Percentiles rank a stretch among this genome's conserved stretches.
These are phyloP conservation scores for Dolichallabes microphthalmus DNA, from an alignment of 2,113 vertebrate species.

Conservation along the genomic window DNA sequence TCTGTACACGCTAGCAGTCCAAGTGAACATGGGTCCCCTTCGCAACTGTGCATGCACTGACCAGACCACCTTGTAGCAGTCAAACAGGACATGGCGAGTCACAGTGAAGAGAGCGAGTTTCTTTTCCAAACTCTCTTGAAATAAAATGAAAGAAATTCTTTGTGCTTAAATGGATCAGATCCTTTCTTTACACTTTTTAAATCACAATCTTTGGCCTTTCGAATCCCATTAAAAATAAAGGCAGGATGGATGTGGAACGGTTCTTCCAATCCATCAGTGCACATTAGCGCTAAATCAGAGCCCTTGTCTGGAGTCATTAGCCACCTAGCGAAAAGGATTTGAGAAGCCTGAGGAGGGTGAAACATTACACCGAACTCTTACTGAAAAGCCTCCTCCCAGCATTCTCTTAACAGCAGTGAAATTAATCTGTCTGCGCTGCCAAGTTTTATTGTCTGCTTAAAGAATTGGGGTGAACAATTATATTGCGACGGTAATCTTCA, in stretches of 20 bases:
- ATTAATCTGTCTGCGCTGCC: slow-evolving; percentile 8
- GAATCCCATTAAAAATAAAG: slow-evolving; percentile 76
- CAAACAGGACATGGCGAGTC: slow-evolving; percentile 46
- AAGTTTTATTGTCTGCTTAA: slow-evolving; percentile 25
- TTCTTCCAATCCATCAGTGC: slow-evolving; percentile 67
- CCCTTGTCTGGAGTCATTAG: slow-evolving; percentile 69
- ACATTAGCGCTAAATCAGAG: slow-evolving; percentile 71
- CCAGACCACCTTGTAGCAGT: slow-evolving; percentile 67
- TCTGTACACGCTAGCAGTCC: slow-evolving; percentile 49
- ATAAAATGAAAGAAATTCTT: neutral
- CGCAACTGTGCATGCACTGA: slow-evolving; percentile 58
- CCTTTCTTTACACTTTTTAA: slow-evolving; percentile 63
- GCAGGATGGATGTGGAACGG: slow-evolving; percentile 61
- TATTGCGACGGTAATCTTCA: neutral
- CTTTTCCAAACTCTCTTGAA: neutral
- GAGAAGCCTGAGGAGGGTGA: slow-evolving; percentile 50
- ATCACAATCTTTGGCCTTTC: slow-evolving; percentile 57
- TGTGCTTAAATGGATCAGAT: slow-evolving; percentile 54
- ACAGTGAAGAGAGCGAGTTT: neutral
- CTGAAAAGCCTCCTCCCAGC: slow-evolving; percentile 3
- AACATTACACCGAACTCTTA: slow-evolving; percentile 41
- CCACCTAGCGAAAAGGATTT: slow-evolving; percentile 56
- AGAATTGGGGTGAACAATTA: slow-evolving; percentile 12
- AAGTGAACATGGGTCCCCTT: slow-evolving; percentile 63
- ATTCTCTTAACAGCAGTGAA: slow-evolving; percentile 22